Percentiles rank a stretch among this genome's conserved stretches.
These are phyloP conservation scores for Luperina testacea DNA, from an alignment of 2,888 invertebrate species.

Conservation along the genomic window DNA sequence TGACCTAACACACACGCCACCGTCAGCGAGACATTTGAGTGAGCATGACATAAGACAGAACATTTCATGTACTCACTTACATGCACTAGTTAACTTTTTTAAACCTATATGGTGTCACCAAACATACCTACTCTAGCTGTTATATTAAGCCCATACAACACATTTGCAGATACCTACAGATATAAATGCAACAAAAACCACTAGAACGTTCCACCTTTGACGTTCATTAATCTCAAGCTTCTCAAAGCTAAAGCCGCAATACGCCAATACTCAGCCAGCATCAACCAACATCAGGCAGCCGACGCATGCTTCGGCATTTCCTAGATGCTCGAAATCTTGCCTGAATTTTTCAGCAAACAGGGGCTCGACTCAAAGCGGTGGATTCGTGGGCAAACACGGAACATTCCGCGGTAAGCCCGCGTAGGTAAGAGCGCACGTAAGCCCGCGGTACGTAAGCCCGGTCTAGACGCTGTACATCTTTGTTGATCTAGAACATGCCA, in stretches of 20 bases:
- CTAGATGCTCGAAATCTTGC: slow-evolving; percentile 58
- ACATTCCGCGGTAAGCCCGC: slow-evolving; percentile 66
- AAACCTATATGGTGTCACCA: neutral
- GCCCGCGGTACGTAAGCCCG: slow-evolving; percentile 61
- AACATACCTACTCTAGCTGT: neutral
- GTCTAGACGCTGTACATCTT: slow-evolving; percentile 61
- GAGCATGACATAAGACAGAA: too few relatives aligned
- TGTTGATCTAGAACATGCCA: slow-evolving; percentile 62
- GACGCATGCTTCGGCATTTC: slow-evolving; percentile 55
- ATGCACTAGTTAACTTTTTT: too few relatives aligned
- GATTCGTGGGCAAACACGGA: slow-evolving; percentile 68
- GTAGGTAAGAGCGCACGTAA: slow-evolving; percentile 59
- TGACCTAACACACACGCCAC: too few relatives aligned
- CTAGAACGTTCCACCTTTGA: slow-evolving; percentile 14
- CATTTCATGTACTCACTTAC: neutral
- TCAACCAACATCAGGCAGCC: slow-evolving; percentile 38
- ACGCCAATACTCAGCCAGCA: slow-evolving; percentile 42
- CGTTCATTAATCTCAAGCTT: slow-evolving; percentile 53
- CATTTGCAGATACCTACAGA: neutral
- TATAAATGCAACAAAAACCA: slow-evolving; percentile 15
- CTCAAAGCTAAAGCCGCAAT: slow-evolving; percentile 53
- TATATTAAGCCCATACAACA: neutral
- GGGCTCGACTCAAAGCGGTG: slow-evolving; percentile 58
- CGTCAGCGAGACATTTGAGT: too few relatives aligned
- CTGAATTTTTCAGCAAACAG: slow-evolving; percentile 74